Evolutionary conservation across 2,113 vertebrate genomes (phyloP), one percentile per base, ranked within the genome.

Genomic region (Paradisaea rubra): DNA sequence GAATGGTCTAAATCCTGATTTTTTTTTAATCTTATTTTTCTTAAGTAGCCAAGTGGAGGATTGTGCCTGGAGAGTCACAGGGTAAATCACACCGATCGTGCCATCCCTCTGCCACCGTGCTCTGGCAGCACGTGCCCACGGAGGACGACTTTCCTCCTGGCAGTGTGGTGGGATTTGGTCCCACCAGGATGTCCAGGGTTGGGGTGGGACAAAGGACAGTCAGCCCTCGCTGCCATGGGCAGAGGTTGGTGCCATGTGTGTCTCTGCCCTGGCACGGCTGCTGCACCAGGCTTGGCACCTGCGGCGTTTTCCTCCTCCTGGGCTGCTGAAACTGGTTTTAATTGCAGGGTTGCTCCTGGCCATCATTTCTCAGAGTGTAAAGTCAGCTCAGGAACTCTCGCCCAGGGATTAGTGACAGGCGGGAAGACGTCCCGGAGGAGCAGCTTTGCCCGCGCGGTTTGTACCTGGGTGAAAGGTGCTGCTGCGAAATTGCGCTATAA

Each of bases 301-400:
- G 0, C 0, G 0, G 35, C 15, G 49, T 74, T 92, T 87, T 71
- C 72, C 84, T 94, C 81, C 80, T 91, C 13, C 0, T 1, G 1
- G 82, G 83, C 89, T 91, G 92, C 86, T 87, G 91, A 41, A 81
- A 84, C 89, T 86, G 86, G 83, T 86, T 96, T 89, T 91, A 72
- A 74, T 89, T 71, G 86, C 70, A 56, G 49, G 61, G 61, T 60
- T 92, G 94, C 92, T 93, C 31, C 91, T 78, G 80, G 90, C 91
- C 77, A 71, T 86, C 65, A 2, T 74, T 95, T 84, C 92, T 88
- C 3, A 0, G 23, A 4, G 37, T 44, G 60, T 35, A 50, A 59
- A 74, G 64, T 11, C 88, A 53, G 57, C 10, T 30, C 35, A 28
- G 89, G 50, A 86, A n/a, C 77, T 68, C 70, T 80, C 78, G 24